Base-by-base conservation (phyloP, 2,888 invertebrate genomes). In the Drosophila limbata region DNA sequence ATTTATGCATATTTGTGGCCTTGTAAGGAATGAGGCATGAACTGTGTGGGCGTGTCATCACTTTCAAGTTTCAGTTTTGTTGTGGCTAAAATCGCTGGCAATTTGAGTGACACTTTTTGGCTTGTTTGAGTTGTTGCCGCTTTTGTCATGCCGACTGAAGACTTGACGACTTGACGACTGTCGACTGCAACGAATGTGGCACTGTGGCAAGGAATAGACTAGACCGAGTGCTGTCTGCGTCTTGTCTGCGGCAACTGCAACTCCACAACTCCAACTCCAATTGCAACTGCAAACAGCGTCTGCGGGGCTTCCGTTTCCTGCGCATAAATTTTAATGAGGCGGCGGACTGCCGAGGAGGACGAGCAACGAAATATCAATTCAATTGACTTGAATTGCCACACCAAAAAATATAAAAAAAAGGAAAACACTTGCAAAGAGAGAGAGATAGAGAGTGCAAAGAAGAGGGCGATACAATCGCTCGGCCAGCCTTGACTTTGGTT, bases 401-500 rank as follows among this genome's bases (percentile, higher is more conserved):
- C n/a, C 11, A 62, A 68, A 37, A 39, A 35, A 39, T 28, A 33
- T 9, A n/a, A 47, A 17, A 19, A 44, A 39, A 40, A 47, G 31
- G n/a, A 59, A 42, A 11, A 19, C 9, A 17, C n/a, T 9, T 0
- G 25, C 25, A 25, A 25, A 19, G 2, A 19, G 19, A 35, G 39
- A 42, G 28, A 33, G 4, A n/a, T n/a, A 42, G 50, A 13, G 4
- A 67, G 52, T 50, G 52, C 8, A 39, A 51, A 51, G 33, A 42
- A 45, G 17, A 10, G 8, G 4, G 9, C 11, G 56, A 48, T 50
- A 39, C 4, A 47, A 44, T 1, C 53, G 57, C 4, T 9, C 2
- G 15, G 56, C 45, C 79, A 88, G 89, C 89, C 90, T 90, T 90
- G 88, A 89, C 88, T 89, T 89, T 88, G 82, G 57, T 25, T 50